Evolutionary conservation across 1,140 invertebrate species (phyloP).

Genomic region (Dryas iulia): DNA sequence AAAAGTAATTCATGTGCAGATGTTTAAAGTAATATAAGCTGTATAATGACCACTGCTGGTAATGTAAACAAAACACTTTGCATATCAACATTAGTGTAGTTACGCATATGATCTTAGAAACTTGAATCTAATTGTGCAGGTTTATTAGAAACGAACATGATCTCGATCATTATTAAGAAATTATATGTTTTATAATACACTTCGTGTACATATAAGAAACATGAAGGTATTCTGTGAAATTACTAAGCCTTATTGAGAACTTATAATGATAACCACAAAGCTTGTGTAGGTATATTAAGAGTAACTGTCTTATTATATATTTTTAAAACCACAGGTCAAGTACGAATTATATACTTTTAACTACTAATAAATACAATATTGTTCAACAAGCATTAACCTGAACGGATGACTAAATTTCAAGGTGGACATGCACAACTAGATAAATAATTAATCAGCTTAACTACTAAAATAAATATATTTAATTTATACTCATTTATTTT

Average conservation of each 20-base stretch:
- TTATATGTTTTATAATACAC: constrained; percentile 22
- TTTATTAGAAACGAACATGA: constrained; percentile 29
- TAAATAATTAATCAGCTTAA: not conserved
- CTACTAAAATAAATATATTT: not conserved
- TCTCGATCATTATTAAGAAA: constrained; percentile 24
- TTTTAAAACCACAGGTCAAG: not conserved
- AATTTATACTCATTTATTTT: not conserved
- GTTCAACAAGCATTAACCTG: not conserved
- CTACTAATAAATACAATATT: not conserved
- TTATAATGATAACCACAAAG: constrained; percentile 5
- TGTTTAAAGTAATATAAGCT: not conserved
- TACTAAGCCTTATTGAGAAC: constrained; percentile 15
- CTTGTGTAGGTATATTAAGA: not conserved
- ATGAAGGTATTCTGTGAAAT: constrained; percentile 20
- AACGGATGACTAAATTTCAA: not conserved
- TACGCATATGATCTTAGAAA: constrained; percentile 17
- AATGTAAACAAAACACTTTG: constrained; percentile 20
- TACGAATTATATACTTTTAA: not conserved
- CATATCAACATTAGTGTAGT: constrained; percentile 7
- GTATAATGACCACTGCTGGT: constrained; percentile 9
- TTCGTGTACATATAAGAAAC: not conserved
- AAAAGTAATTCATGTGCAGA: not conserved
- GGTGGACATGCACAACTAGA: not conserved
- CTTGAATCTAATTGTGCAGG: constrained; percentile 19
- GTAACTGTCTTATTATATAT: not conserved